Percentiles rank a stretch among this genome's conserved stretches.
These are phyloP conservation scores for Muntiacus muntjak DNA, from an alignment of 2,113 vertebrate species.

Conservation along the genomic window DNA sequence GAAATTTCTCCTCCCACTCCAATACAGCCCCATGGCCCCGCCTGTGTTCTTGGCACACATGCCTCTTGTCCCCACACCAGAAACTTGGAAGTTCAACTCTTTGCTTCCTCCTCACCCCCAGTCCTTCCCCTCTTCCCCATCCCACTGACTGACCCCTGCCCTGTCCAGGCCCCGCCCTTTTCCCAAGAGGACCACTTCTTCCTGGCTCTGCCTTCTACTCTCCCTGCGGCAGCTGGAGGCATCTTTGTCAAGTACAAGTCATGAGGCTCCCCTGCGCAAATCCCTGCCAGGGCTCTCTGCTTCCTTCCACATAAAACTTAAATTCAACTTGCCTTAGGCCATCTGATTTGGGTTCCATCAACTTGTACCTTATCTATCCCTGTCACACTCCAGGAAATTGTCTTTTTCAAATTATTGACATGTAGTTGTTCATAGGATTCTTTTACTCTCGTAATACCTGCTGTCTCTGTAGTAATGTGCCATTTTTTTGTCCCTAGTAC, in stretches of 20 bases:
- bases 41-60: background rate
- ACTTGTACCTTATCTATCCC: background rate
- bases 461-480: background rate
- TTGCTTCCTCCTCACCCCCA: background rate
- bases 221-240: background rate
- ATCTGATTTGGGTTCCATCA: background rate
- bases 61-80: background rate
- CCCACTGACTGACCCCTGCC: background rate
- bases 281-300: background rate
- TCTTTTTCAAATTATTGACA: background rate
- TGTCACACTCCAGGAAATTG: background rate
- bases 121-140: background rate
- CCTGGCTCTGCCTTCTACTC: background rate
- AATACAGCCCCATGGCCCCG: background rate
- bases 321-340: background rate
- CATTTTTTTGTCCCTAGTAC: background rate
- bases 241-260: background rate
- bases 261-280: rapidly evolving
- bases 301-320: background rate
- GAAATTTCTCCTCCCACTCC: background rate
- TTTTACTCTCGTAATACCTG: background rate
- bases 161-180: background rate
- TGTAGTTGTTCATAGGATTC: background rate
- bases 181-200: background rate
- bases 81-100: background rate